A percentile compares a stretch with the other conserved stretches of the same genome.
phyloP scores from a whole-genome alignment of 2,797 vertebrate species.

The Chaetophractus vellerosus region DNA sequence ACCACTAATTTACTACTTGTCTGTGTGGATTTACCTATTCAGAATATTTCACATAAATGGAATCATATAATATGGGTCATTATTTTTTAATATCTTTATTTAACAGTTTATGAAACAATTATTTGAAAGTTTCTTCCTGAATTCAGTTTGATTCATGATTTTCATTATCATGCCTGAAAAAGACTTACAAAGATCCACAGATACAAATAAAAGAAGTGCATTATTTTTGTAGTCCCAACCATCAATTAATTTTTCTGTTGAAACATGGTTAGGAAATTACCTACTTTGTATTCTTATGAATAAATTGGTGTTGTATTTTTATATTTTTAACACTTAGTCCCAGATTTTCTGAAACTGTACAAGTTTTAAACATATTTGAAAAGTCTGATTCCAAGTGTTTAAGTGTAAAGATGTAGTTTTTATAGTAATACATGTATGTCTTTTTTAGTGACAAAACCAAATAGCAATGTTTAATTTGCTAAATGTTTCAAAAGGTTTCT shows the following conservation, averaged over 20 bases:
- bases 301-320: background rate
- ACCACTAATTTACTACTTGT: background rate
- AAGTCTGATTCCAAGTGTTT: background rate
- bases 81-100: background rate
- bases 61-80: background rate
- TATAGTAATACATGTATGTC: background rate
- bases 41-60: background rate
- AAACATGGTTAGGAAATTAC: background rate
- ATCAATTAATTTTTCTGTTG: background rate
- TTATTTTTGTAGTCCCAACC: background rate
- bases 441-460: conserved; percentile 40
- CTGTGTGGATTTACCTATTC: background rate
- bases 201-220: background rate
- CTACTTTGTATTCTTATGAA: background rate
- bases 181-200: background rate
- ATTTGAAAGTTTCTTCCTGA: background rate
- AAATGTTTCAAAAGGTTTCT: conserved; percentile 50
- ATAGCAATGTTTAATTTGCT: conserved; percentile 9
- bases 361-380: conserved; percentile 58
- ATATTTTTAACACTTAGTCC: conserved; percentile 25
- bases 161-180: background rate
- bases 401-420: background rate
- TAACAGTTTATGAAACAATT: background rate
- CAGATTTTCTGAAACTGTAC: conserved; percentile 6
- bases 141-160: background rate